Evolutionary conservation across 1,140 invertebrate species (phyloP).

Genomic region (Hypothenemus hampei): DNA sequence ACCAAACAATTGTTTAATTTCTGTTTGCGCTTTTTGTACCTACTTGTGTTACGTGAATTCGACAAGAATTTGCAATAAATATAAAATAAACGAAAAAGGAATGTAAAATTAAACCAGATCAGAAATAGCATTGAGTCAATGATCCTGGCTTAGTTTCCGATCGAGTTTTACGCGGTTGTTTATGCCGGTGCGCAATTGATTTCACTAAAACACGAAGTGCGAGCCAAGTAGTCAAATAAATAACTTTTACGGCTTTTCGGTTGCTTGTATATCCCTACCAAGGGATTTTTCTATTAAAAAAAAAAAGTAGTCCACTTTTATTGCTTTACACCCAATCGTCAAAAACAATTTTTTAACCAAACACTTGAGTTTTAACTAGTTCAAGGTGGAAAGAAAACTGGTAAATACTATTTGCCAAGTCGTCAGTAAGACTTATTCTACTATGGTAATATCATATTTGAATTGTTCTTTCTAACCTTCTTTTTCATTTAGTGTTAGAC

Average conservation of each 20-base stretch:
- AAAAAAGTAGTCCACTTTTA: not conserved
- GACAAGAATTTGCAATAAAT: too few species aligned
- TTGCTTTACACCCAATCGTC: not conserved
- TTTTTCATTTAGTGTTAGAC: too few species aligned
- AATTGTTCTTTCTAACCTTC: too few species aligned
- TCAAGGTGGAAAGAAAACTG: not conserved
- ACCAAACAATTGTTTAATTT: too few species aligned
- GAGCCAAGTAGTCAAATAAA: conserved; percentile 17
- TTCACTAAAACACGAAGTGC: conserved; percentile 14
- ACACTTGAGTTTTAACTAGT: not conserved
- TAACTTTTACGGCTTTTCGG: conserved; percentile 10
- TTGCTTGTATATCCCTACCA: conserved; percentile 2
- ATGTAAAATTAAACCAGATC: conserved; percentile 4
- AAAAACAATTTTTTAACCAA: not conserved
- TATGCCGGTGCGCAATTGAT: conserved; percentile 8
- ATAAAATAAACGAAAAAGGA: conserved; percentile 3
- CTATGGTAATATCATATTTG: not conserved
- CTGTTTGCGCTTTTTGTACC: too few species aligned
- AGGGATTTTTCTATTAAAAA: not conserved
- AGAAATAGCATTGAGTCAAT: conserved; percentile 12
- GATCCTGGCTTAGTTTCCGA: conserved; percentile 15
- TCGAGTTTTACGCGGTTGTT: conserved; percentile 10
- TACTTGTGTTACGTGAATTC: too few species aligned
- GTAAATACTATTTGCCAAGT: too few species aligned
- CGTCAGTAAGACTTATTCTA: not conserved